Base-by-base conservation (phyloP, 2,888 invertebrate species). In the Drosophila acutilabella region DNA sequence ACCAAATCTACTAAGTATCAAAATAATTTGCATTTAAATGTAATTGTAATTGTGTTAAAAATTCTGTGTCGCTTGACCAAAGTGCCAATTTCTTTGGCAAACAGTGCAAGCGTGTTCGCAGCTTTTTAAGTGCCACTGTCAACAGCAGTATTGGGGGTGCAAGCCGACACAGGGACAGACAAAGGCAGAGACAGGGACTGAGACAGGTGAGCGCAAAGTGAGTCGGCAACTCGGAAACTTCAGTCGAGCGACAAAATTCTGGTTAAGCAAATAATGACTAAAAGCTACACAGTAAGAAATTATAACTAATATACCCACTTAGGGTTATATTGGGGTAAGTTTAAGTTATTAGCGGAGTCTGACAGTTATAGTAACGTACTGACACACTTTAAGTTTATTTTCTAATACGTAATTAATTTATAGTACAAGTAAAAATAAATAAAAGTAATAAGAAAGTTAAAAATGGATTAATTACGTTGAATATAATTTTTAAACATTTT, bases 41-140 rank as follows among this genome's bases (percentile, higher is more conserved):
- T 16, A 8, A 8, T 30, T 30, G 30, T 30, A 26, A 18, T 53
- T 69, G 26, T 53, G 70, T 38, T 44, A 36, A 60, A 51, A 41
- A 30, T 30, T 7, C 8, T 30, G 30, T 30, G 30, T 50, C 66
- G 47, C 62, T 20, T 26, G 23, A 1, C 33, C 54, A 30, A 38
- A 69, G 81, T 79, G 88, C 51, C 65, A 83, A 83, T 83, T 74
- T 33, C 26, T 74, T 71, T 45, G 40, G 56, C 74, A 87, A 74
- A 83, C 60, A 83, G 4, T 26, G 20, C 74, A 83, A 79, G 81
- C 84, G 81, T 71, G 72, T 71, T 82, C 71, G 68, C 72, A 58
- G 64, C 66, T 76, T 71, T 53, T 44, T 58, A 72, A 75, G 73
- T 87, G 88, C 47, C 70, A 68, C 16, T 57, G 80, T 81, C 76